Base-by-base conservation (phyloP, 2,888 invertebrate species). In the Mimas tiliae region DNA sequence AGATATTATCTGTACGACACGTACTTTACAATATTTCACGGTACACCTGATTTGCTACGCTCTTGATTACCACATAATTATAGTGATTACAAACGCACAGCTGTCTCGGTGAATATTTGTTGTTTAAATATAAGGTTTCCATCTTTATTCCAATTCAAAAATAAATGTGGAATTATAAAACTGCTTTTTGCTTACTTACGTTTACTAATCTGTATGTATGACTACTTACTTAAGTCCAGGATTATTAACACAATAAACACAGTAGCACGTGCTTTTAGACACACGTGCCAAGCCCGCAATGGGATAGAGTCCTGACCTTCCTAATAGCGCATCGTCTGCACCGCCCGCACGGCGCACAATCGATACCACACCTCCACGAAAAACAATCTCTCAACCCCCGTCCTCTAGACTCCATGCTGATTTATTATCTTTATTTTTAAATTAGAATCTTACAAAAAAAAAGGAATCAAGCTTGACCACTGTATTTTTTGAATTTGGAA, bases 281-380 rank as follows among this genome's bases (percentile, higher is more conserved):
- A 55, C 65, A 65, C 58, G 65, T 65, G 65, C 19, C 34, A 9
- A 19, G 14, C 33, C 27, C 19, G 33, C 45, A 55, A 69, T 73
- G 67, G 76, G 72, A 73, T 71, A 70, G 70, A 72, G 69, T 82
- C 85, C 89, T 88, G 89, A 89, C 90, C 89, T 89, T 87, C 80
- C 87, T 72, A 80, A 85, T 84, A 74, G 81, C 87, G 87, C 88
- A 86, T 83, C 85, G 76, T 78, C 75, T 77, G 75, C 80, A 77
- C 72, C 74, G 72, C 68, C 67, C 72, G 67, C 66, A 51, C 74
- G 75, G 80, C 81, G 80, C 83, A 80, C 72, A 88, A 89, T 89
- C 89, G 84, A 89, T 89, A 89, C 80, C n/a, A 74, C 71, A 75
- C 78, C 80, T 81, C 79, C 81, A 75, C 72, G 73, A 78, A 76